Percentiles rank a stretch among this genome's conserved stretches.
phyloP scores from a whole-genome alignment of 2,113 vertebrate genomes.

The Petrocephalus microphthalmus region DNA sequence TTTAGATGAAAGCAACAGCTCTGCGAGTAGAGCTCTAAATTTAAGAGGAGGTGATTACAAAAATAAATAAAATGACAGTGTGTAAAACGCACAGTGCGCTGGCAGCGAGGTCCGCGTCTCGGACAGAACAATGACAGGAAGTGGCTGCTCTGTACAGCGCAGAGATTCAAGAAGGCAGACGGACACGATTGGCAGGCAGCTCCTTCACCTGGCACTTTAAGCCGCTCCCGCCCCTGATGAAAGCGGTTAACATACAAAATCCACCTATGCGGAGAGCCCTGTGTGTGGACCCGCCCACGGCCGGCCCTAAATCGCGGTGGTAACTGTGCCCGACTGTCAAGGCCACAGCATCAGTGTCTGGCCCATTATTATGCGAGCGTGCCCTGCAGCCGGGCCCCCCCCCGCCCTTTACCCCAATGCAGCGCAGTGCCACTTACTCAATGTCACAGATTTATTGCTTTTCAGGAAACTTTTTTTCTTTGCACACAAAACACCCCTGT shows the following conservation, averaged over 20 bases:
- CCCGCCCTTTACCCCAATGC: background rate
- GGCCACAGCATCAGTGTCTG: background rate
- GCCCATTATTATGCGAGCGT: background rate
- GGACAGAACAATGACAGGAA: background rate
- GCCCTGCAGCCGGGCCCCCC: background rate
- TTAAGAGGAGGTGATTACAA: background rate
- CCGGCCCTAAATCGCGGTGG: background rate
- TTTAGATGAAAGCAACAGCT: background rate
- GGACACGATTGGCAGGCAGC: background rate
- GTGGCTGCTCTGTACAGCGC: background rate
- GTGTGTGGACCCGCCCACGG: background rate
- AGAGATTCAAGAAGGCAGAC: background rate
- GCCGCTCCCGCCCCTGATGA: background rate
- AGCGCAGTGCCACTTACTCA: background rate
- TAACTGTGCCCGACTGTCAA: background rate
- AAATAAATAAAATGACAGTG: background rate
- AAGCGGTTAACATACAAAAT: background rate
- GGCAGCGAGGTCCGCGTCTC: background rate
- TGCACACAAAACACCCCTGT: background rate
- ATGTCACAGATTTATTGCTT: background rate
- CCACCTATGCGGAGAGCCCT: background rate
- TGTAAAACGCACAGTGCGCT: too few species aligned
- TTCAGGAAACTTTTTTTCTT: background rate
- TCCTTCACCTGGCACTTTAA: background rate
- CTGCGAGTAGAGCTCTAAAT: background rate